Evolutionary conservation across 2,888 invertebrate genomes (phyloP).

Genomic region (Athetis lepigone): DNA sequence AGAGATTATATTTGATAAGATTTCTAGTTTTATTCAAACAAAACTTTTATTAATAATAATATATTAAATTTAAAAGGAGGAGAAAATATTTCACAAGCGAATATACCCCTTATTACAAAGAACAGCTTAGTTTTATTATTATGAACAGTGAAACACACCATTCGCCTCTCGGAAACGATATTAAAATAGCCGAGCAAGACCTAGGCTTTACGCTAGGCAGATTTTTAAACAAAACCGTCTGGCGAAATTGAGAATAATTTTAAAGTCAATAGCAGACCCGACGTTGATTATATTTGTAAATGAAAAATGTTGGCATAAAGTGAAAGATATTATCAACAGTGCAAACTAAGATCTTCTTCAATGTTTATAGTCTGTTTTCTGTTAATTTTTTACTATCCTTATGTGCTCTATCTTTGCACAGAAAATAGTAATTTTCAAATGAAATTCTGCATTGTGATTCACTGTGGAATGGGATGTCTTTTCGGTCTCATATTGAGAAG

Average conservation of each 20-base stretch:
- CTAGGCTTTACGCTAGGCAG: conserved; percentile 17
- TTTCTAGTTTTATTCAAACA: too few species aligned
- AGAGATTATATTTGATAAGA: too few species aligned
- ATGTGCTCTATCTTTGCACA: not conserved
- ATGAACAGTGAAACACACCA: conserved; percentile 36
- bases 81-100: too few species aligned
- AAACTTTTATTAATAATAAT: conserved; percentile 32
- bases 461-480: too few species aligned
- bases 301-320: conserved; percentile 15
- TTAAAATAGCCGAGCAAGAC: conserved; percentile 54
- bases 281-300: conserved; percentile 15
- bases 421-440: not conserved
- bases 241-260: conserved; percentile 19
- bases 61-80: too few species aligned
- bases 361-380: not conserved
- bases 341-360: not conserved
- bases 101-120: conserved; percentile 40
- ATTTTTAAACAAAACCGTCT: conserved; percentile 11
- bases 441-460: not conserved
- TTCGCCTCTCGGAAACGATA: conserved; percentile 26
- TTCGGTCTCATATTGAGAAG: too few species aligned
- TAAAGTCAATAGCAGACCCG: conserved; percentile 2
- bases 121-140: conserved; percentile 42
- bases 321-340: conserved; percentile 24
- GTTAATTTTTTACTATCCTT: not conserved